Base-by-base conservation (phyloP, 2,113 vertebrate genomes). In the Oxygymnocypris stewartii region DNA sequence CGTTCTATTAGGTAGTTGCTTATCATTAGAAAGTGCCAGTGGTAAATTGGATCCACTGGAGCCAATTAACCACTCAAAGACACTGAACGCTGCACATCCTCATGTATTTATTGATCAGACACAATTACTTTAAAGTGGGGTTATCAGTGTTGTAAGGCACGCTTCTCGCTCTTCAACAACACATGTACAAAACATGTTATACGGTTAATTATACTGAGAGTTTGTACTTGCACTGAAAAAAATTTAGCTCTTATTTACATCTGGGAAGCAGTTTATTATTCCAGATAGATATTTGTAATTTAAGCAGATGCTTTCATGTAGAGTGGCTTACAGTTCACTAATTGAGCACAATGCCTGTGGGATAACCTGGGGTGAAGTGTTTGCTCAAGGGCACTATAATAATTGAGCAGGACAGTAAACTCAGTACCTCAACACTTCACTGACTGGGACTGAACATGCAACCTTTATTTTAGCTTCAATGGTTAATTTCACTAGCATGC, bases 1-100 rank as follows among this genome's bases (percentile, higher is more conserved):
- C 18, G 25, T 76, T 82, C 63, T 42, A 31, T 54, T 61, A 47
- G 37, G 16, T 25, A 82, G 65, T 20, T 28, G 44, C 67, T 81
- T 79, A 84, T 84, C 81, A 83, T 88, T 86, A 79, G 57, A 75
- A 80, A 57, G 74, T 74, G 49, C 35, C 40, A 63, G n/a, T 77
- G 51, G 51, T 84, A 86, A 88, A 88, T 86, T 86, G 80, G 87
- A 88, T 86, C 87, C 88, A 86, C 75, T 80, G 81, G 85, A 86
- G 74, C 88, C 85, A 89, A 89, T 89, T 86, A 89, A 89, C 82
- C 85, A 65, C 77, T 83, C 31, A 20, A 49, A 84, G 85, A 59
- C 63, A 31, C 31, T 37, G 63, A 84, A 57, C 61, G 20, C 80
- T 59, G 13, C n/a, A n/a, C 28, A 28, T 31, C 28, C 77, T 37